Evolutionary conservation across 2,113 vertebrate species (phyloP).

Genomic region (Cyrtonyx montezumae): DNA sequence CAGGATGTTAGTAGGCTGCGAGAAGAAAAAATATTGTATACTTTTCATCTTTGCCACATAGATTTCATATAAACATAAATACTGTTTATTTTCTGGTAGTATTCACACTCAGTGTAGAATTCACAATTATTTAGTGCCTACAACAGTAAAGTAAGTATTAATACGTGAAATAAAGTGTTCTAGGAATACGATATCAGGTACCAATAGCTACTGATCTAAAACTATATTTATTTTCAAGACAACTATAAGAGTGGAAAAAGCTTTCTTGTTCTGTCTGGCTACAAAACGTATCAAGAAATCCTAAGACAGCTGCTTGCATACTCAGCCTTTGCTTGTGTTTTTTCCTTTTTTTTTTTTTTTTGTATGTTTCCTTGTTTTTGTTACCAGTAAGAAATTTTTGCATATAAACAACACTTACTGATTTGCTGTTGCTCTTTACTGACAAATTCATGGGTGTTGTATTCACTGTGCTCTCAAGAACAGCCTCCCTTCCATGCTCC

Average conservation of each 20-base stretch:
- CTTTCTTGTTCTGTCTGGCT: conserved; percentile 37
- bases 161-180: background rate
- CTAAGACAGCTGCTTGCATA: background rate
- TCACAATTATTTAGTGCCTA: background rate
- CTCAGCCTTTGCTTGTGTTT: background rate
- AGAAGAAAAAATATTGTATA: background rate
- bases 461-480: background rate
- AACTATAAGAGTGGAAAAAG: conserved; percentile 30
- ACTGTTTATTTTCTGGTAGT: background rate
- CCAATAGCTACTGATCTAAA: conserved; percentile 32
- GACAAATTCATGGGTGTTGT: background rate
- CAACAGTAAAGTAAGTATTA: conserved; percentile 15
- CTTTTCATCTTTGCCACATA: background rate
- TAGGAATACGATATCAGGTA: conserved; percentile 28
- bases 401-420: background rate
- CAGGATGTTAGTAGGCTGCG: background rate
- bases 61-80: conserved; percentile 1
- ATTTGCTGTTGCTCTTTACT: background rate
- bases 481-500: background rate
- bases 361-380: too few species aligned
- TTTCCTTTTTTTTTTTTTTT: too few species aligned
- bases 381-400: background rate
- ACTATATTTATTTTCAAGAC: conserved; percentile 34
- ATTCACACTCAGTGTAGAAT: background rate
- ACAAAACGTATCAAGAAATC: conserved; percentile 27